Evolutionary conservation across 1,140 invertebrate genomes (phyloP).

Genomic region (Eciton burchellii): DNA sequence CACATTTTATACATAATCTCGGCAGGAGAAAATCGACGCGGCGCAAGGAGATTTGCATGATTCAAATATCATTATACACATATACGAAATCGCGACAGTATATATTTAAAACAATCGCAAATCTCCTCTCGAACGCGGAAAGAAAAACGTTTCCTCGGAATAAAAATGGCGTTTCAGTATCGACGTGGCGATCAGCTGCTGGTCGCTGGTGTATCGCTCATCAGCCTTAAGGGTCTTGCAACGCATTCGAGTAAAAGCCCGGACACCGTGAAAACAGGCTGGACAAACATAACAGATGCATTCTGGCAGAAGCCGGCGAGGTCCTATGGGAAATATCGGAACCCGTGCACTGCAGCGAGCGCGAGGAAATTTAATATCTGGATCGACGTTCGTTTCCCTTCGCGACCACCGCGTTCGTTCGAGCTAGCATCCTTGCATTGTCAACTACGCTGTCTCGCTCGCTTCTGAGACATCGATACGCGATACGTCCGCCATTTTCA

Average conservation of each 20-base stretch:
- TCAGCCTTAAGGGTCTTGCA: constrained; percentile 26
- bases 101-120: not conserved
- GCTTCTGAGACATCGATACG: constrained; percentile 30
- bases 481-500: constrained; percentile 2
- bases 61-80: too few species aligned
- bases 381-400: constrained; percentile 60
- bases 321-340: constrained; percentile 67
- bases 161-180: constrained; percentile 35
- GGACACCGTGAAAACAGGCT: constrained; percentile 5
- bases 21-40: too few species aligned
- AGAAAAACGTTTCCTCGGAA: not conserved
- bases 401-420: constrained; percentile 8
- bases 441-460: constrained; percentile 1
- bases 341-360: constrained; percentile 3
- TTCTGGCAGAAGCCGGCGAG: constrained; percentile 17
- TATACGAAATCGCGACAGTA: too few species aligned
- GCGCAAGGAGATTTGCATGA: too few species aligned
- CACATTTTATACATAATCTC: too few species aligned
- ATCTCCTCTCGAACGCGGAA: too few species aligned
- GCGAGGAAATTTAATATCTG: constrained; percentile 74
- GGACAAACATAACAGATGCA: constrained; percentile 35
- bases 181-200: too few species aligned
- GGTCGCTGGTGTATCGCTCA: constrained; percentile 15
- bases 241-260: constrained; percentile 35
- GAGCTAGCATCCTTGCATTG: not conserved